These are phyloP conservation scores for Oeneis ivallda DNA, from an alignment of 2,888 invertebrate species.

Conservation along the genomic window DNA sequence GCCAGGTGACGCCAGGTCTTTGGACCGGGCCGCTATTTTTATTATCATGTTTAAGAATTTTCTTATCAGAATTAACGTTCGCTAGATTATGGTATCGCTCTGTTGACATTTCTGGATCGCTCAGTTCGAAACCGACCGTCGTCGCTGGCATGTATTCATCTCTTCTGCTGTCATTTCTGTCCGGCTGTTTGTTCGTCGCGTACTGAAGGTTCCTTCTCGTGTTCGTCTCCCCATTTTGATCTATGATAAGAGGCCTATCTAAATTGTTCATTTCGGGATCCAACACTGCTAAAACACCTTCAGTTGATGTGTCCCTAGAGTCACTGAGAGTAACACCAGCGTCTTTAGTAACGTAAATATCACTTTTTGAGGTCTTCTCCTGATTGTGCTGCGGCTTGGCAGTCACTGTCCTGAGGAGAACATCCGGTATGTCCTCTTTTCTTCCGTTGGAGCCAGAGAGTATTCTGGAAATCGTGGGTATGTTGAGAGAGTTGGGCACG, in stretches of 20 bases:
- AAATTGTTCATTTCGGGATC: slow-evolving; percentile 79
- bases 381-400: slow-evolving; percentile 77
- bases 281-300: slow-evolving; percentile 74
- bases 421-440: slow-evolving; percentile 90
- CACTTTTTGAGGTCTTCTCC: slow-evolving; percentile 72
- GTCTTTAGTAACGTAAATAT: slow-evolving; percentile 70
- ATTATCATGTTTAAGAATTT: slow-evolving; percentile 67
- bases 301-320: slow-evolving; percentile 69
- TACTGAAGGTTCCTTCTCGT: slow-evolving; percentile 77
- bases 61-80: slow-evolving; percentile 81
- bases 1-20: slow-evolving; percentile 85
- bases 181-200: slow-evolving; percentile 62
- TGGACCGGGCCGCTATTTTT: slow-evolving; percentile 68
- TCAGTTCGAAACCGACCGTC: slow-evolving; percentile 72
- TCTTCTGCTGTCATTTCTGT: slow-evolving; percentile 62
- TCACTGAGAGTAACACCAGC: slow-evolving; percentile 73
- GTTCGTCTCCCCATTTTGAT: slow-evolving; percentile 77
- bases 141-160: slow-evolving; percentile 72
- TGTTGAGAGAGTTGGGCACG: slow-evolving; percentile 86
- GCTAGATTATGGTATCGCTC: slow-evolving; percentile 82
- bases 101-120: slow-evolving; percentile 77
- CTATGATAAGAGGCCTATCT: slow-evolving; percentile 75
- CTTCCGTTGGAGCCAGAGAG: slow-evolving; percentile 92
- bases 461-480: slow-evolving; percentile 92
- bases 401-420: slow-evolving; percentile 86